phyloP scores from a whole-genome alignment of 1,140 invertebrate genomes.

The Muscidifurax raptorellus region DNA sequence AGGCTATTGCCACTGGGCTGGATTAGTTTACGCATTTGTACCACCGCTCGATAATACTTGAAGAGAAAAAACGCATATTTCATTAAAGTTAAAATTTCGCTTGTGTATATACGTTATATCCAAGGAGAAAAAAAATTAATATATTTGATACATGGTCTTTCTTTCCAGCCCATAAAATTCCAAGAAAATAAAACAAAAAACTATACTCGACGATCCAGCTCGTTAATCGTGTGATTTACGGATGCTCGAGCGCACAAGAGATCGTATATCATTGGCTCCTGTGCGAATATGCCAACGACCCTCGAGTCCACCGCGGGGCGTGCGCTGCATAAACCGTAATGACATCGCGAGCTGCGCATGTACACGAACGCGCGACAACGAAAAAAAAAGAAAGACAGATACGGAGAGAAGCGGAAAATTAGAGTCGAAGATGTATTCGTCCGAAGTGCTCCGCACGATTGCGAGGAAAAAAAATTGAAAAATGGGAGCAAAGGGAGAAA shows the following conservation, averaged over 20 bases:
- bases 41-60: too few species aligned
- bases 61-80: too few species aligned
- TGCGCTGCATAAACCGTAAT: background rate
- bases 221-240: background rate
- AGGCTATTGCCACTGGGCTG: too few species aligned
- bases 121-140: too few species aligned
- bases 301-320: background rate
- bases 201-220: background rate
- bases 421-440: background rate
- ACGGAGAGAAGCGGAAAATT: background rate
- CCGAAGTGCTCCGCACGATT: background rate
- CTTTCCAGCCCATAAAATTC: too few species aligned
- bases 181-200: too few species aligned
- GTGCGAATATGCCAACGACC: background rate
- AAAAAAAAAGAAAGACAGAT: background rate
- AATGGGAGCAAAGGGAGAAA: background rate
- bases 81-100: too few species aligned
- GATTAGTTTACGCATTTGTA: too few species aligned
- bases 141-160: too few species aligned
- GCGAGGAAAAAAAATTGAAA: background rate
- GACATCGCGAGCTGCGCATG: background rate
- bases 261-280: slow-evolving; percentile 1
- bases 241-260: background rate
- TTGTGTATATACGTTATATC: too few species aligned
- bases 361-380: background rate